These are phyloP conservation scores for Ictidomys tridecemlineatus DNA, from an alignment of 2,113 vertebrate genomes.

Conservation along the genomic window DNA sequence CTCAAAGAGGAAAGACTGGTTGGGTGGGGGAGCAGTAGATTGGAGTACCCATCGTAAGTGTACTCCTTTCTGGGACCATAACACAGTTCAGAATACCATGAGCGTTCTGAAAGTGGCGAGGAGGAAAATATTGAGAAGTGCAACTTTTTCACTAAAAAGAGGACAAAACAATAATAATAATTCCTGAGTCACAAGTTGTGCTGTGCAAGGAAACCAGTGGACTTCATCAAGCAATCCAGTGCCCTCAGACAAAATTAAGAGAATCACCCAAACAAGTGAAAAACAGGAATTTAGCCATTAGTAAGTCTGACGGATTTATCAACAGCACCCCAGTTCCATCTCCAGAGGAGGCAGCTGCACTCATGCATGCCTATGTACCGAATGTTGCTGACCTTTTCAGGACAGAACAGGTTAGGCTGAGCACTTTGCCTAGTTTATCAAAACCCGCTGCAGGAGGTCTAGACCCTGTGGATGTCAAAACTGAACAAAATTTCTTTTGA, in stretches of 20 bases:
- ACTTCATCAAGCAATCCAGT: not conserved
- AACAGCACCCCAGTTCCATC: not conserved
- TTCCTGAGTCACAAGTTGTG: not conserved
- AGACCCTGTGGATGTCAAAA: not conserved
- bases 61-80: not conserved
- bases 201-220: not conserved
- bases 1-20: not conserved
- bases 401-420: not conserved
- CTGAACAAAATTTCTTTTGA: slow-evolving; percentile 27
- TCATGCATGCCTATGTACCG: not conserved
- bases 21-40: not conserved
- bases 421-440: not conserved
- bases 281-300: not conserved
- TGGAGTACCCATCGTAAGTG: not conserved
- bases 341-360: not conserved
- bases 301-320: not conserved
- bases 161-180: not conserved
- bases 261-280: not conserved
- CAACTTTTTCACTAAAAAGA: slow-evolving; percentile 8
- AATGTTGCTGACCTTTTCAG: not conserved
- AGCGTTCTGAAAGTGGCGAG: not conserved
- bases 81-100: not conserved
- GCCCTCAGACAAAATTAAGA: not conserved
- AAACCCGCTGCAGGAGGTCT: not conserved
- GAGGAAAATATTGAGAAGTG: slow-evolving; percentile 28